Percentiles rank a stretch among this genome's conserved stretches.
Conservation (phyloP, 2,888 invertebrate genomes). For the Apamea crenata region DNA sequence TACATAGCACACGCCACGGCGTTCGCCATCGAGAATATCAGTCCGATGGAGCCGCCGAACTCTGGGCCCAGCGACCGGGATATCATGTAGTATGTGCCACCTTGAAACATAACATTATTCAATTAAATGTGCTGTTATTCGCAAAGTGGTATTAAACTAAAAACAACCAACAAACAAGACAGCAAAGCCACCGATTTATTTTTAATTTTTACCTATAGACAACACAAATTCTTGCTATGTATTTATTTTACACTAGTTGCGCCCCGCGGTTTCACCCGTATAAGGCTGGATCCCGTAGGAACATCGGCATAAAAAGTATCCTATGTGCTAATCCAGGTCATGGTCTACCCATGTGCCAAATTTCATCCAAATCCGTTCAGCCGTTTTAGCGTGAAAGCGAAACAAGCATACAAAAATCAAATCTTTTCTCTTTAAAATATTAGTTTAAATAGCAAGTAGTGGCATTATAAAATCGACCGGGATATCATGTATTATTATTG, state of each 20-base stretch:
- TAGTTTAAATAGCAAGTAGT: neutral
- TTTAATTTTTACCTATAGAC: neutral
- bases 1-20: conserved; percentile 99
- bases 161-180: neutral
- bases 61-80: conserved; percentile 98
- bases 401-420: too few relatives aligned
- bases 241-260: neutral
- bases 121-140: neutral
- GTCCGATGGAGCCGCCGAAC: conserved; percentile 98
- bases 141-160: neutral
- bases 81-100: conserved; percentile 99
- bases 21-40: conserved; percentile 98
- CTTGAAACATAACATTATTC: conserved; percentile 83
- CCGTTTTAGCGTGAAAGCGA: too few relatives aligned
- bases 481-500: neutral
- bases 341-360: too few relatives aligned
- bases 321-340: too few relatives aligned
- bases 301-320: too few relatives aligned
- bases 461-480: too few relatives aligned
- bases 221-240: neutral
- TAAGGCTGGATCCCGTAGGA: neutral
- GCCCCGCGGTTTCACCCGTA: neutral
- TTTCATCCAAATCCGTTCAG: too few relatives aligned
- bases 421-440: too few relatives aligned
- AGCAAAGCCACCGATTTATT: neutral